phyloP scores from a whole-genome alignment of 2,113 vertebrate genomes.

The Stigmatopora argus region DNA sequence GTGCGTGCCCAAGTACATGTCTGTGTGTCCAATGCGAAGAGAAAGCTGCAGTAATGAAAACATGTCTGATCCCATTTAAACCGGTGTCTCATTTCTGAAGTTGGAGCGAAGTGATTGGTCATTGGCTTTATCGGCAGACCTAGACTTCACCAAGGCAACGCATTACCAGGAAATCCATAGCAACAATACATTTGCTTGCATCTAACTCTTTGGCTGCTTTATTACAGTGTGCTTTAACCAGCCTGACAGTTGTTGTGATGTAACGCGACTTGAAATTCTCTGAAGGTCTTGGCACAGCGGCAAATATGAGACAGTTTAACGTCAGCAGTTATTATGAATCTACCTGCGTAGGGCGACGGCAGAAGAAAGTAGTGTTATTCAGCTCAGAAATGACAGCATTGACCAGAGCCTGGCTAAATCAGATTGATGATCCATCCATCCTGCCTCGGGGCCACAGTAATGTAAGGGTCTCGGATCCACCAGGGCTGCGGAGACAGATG shows the following conservation, averaged over 20 bases:
- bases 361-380: slow-evolving; percentile 52
- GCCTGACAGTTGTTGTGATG: slow-evolving; percentile 31
- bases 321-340: slow-evolving; percentile 48
- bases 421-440: slow-evolving; percentile 68
- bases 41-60: slow-evolving; percentile 27
- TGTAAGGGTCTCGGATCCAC: slow-evolving; percentile 57
- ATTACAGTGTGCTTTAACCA: background rate
- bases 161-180: slow-evolving; percentile 29
- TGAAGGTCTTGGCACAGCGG: slow-evolving; percentile 36
- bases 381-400: slow-evolving; percentile 52
- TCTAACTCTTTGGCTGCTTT: slow-evolving; percentile 31
- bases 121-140: slow-evolving; percentile 33
- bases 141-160: slow-evolving; percentile 28
- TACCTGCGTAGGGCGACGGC: slow-evolving; percentile 49
- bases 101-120: slow-evolving; percentile 44
- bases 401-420: slow-evolving; percentile 58
- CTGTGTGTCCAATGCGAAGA: slow-evolving; percentile 5
- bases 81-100: slow-evolving; percentile 33
- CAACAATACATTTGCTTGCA: slow-evolving; percentile 19
- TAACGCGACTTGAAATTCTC: slow-evolving; percentile 35
- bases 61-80: slow-evolving; percentile 40
- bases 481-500: slow-evolving; percentile 64
- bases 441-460: slow-evolving; percentile 58
- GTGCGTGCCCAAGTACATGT: background rate
- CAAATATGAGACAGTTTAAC: slow-evolving; percentile 39